Conservation (phyloP, 30 jellyfish, hydroid and myxozoan species). For the Aurelia coerulea region DNA sequence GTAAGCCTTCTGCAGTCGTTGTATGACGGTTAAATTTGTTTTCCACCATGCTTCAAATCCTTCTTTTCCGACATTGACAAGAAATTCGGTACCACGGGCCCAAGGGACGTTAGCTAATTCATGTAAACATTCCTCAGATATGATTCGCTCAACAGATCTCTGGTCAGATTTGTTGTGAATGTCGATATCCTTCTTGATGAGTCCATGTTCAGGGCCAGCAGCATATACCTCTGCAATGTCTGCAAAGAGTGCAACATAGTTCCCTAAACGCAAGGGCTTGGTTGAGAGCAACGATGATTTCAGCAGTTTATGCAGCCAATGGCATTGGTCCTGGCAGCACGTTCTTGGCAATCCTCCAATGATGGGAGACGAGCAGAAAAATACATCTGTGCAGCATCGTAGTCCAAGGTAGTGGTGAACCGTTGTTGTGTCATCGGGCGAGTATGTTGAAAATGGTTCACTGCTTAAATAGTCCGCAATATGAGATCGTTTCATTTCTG, state of each 20-base stretch:
- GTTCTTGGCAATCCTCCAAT: too few relatives aligned
- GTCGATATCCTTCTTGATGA: slow-evolving; percentile 28
- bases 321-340: too few relatives aligned
- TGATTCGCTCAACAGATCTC: slow-evolving; percentile 27
- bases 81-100: neutral
- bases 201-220: slow-evolving; percentile 28
- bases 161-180: slow-evolving; percentile 21
- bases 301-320: too few relatives aligned
- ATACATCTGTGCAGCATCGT: too few relatives aligned
- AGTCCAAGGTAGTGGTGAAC: too few relatives aligned
- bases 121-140: slow-evolving; percentile 8
- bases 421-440: too few relatives aligned
- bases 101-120: neutral
- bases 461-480: too few relatives aligned
- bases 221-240: slow-evolving; percentile 4
- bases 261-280: too few relatives aligned
- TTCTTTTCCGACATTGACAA: slow-evolving; percentile 8
- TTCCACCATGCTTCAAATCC: neutral
- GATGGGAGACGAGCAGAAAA: too few relatives aligned
- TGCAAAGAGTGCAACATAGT: neutral
- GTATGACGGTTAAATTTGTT: neutral
- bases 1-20: neutral
- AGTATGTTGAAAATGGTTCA: too few relatives aligned
- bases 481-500: too few relatives aligned
- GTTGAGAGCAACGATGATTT: too few relatives aligned